A percentile compares a stretch with the other conserved stretches of the same genome.
phyloP scores from a whole-genome alignment of 1,140 invertebrate genomes.

The Euwallacea similis region DNA sequence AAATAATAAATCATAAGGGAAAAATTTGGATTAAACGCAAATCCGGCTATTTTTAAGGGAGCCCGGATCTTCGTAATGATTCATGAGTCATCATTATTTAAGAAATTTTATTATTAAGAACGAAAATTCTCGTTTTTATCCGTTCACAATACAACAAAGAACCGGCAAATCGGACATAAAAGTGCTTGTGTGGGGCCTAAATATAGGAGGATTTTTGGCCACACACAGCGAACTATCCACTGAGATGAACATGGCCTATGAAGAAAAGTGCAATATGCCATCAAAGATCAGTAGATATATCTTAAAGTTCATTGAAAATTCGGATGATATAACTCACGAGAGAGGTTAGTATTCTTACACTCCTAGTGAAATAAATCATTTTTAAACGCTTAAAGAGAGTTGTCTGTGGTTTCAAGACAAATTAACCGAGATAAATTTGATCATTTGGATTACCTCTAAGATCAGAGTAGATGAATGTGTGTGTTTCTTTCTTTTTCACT shows the following conservation, averaged over 20 bases:
- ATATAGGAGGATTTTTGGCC: neutral
- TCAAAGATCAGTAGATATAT: constrained; percentile 24
- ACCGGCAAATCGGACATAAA: neutral
- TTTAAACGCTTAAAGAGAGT: too few species aligned
- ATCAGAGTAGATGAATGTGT: too few species aligned
- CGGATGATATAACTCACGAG: constrained; percentile 3
- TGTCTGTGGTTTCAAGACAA: too few species aligned
- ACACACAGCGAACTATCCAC: neutral
- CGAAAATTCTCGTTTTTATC: neutral
- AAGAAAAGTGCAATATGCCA: constrained; percentile 15
- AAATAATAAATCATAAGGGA: too few species aligned
- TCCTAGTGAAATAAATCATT: too few species aligned
- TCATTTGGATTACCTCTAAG: too few species aligned
- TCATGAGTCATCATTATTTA: neutral
- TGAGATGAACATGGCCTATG: constrained; percentile 18
- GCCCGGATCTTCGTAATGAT: too few species aligned
- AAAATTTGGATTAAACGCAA: too few species aligned
- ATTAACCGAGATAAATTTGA: too few species aligned
- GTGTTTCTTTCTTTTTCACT: too few species aligned
- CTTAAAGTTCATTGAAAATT: constrained; percentile 28
- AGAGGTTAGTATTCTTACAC: too few species aligned
- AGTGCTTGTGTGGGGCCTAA: neutral
- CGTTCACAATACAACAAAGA: neutral
- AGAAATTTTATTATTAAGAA: neutral
- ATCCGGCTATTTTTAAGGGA: too few species aligned